Percentiles rank a stretch among this genome's conserved stretches.
Evolutionary conservation across 2,113 vertebrate genomes (phyloP).

Genomic region (Collichthys lucidus): DNA sequence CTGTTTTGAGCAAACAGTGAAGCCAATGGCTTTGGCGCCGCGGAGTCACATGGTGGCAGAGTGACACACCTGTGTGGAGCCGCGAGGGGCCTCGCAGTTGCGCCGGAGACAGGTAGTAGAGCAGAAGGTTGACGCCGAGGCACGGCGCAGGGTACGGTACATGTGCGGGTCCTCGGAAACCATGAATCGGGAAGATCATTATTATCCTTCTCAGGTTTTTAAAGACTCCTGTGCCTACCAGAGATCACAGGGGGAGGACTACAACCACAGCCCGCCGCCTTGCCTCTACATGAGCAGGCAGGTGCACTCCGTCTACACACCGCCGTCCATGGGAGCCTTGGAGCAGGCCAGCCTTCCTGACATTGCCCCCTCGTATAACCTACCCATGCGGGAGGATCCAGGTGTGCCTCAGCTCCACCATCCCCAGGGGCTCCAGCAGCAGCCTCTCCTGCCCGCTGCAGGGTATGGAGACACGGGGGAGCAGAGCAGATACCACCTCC

Average conservation of each 20-base stretch:
- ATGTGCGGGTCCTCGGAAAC: constrained; percentile 73
- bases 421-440: constrained; percentile 83
- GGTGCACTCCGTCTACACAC: constrained; percentile 82
- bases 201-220: constrained; percentile 91
- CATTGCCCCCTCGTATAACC: constrained; percentile 86
- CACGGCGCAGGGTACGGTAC: constrained; percentile 60
- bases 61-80: constrained; percentile 84
- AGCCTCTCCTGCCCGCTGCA: constrained; percentile 80
- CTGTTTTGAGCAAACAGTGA: constrained; percentile 78
- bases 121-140: constrained; percentile 67
- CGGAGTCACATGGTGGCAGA: constrained; percentile 83
- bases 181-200: constrained; percentile 96
- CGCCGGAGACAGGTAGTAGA: constrained; percentile 77
- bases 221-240: constrained; percentile 95
- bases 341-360: constrained; percentile 90
- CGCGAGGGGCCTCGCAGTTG: constrained; percentile 70
- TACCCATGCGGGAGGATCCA: constrained; percentile 90
- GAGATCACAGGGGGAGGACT: constrained; percentile 88
- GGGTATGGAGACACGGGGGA: constrained; percentile 87
- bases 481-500: constrained; percentile 87
- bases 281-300: constrained; percentile 95
- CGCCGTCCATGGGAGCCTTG: constrained; percentile 84
- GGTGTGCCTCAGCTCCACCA: constrained; percentile 86
- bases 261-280: constrained; percentile 91
- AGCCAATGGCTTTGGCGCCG: constrained; percentile 78